These are phyloP conservation scores for Drosophila conformis DNA, from an alignment of 2,888 invertebrate species.

Conservation along the genomic window DNA sequence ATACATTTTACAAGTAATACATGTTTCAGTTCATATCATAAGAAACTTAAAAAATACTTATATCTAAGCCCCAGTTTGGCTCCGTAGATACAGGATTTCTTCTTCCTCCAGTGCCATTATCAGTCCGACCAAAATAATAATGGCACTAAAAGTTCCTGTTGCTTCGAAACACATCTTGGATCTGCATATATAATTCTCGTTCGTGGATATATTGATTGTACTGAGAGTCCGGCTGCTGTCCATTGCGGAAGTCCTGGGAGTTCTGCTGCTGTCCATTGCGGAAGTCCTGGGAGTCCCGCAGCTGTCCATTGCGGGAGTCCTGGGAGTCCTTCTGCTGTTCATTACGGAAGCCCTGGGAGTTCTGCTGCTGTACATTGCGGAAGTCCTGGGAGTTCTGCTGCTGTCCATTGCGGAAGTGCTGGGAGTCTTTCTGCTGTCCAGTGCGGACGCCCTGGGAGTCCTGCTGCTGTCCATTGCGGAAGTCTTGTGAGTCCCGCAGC, in stretches of 20 bases:
- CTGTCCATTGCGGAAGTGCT: neutral
- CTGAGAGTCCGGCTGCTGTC: conserved; percentile 9
- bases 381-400: too few relatives aligned
- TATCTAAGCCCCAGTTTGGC: neutral
- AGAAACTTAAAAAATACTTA: conserved; percentile 1
- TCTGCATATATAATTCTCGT: neutral
- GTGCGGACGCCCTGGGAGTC: conserved; percentile 9
- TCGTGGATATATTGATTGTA: conserved; percentile 25
- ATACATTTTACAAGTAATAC: neutral
- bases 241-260: conserved; percentile 4
- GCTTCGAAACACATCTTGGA: neutral
- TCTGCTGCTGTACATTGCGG: too few relatives aligned
- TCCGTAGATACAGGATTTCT: conserved; percentile 15
- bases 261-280: conserved; percentile 4
- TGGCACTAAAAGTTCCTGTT: conserved; percentile 5
- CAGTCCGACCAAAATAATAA: conserved; percentile 8
- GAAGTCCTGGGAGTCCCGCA: neutral
- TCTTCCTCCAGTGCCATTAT: conserved; percentile 6
- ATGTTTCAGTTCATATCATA: neutral
- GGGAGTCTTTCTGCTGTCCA: conserved; percentile 5
- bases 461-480: neutral
- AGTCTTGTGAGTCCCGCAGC: neutral
- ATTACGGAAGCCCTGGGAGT: neutral
- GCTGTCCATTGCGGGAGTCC: neutral
- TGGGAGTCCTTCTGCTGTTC: conserved; percentile 4